Base-by-base conservation (phyloP, 2,888 invertebrate genomes). In the Pelosia muscerda region DNA sequence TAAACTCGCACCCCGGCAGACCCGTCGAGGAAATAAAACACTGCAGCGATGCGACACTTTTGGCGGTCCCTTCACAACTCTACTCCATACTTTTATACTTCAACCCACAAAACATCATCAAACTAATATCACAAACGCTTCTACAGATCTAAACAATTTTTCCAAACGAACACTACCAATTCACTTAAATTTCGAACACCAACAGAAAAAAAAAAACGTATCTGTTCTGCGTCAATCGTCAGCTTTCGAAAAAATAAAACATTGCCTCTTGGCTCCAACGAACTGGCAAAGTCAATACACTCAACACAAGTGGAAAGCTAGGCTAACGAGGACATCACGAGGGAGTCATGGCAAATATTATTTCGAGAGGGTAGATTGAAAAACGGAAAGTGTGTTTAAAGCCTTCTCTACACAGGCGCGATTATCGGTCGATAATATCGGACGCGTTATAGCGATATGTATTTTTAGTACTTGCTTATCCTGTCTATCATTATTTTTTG, bases 201-300 rank as follows among this genome's bases (percentile, higher is more conserved):
- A 63, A 49, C 68, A 66, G 31, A 42, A 54, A 63, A 38, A 63
- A n/a, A 71, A 76, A 74, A 76, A 80, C 74, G 70, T 72, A 70
- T 65, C 75, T 70, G 74, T 76, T 79, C 73, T 78, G 65, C 81
- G 57, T 76, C 82, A 80, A 74, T 70, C 69, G 79, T 69, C 63
- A 74, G 74, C 69, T 71, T 72, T 70, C 77, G 62, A 79, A 80
- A 81, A 81, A 86, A 85, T 82, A 79, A 86, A 86, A 86, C 85
- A 85, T 80, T 77, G 82, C 79, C 81, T 78, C 80, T 85, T 81
- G 86, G 83, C 85, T 86, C 83, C 91, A 91, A 91, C 91, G 91
- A 92, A 91, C 91, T 89, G 90, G 84, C 78, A 90, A 91, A 88
- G 90, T 90, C 90, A 92, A 92, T 90, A 92, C 85, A 85, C 86